Conservation (phyloP, 2,888 invertebrate species). For the Halocaridina rubra region DNA sequence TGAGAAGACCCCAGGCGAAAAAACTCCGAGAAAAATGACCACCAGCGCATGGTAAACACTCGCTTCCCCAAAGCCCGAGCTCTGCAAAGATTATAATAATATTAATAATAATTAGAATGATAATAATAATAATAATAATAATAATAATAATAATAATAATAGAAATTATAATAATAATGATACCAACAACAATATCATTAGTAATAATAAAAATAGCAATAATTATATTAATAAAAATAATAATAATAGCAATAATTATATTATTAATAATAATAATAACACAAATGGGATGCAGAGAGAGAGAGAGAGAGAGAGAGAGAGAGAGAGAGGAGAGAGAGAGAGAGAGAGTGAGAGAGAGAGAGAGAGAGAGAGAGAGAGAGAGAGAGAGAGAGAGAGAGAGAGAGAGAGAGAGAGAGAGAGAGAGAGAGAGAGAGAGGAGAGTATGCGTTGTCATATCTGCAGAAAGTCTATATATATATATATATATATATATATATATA, state of each 20-base stretch:
- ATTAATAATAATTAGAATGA: too few species aligned
- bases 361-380: neutral
- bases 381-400: constrained; percentile 15
- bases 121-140: neutral
- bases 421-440: too few species aligned
- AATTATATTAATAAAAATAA: too few species aligned
- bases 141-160: neutral
- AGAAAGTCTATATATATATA: neutral
- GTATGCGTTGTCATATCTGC: neutral
- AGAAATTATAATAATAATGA: too few species aligned
- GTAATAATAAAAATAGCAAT: too few species aligned
- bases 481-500: neutral
- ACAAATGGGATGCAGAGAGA: neutral
- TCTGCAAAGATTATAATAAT: constrained; percentile 41
- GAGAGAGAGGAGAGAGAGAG: neutral
- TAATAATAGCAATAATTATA: too few species aligned
- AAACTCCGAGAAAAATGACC: constrained; percentile 99
- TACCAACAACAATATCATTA: too few species aligned
- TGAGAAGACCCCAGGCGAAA: constrained; percentile 99
- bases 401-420: constrained; percentile 28
- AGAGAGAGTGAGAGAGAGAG: neutral
- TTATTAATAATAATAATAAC: too few species aligned
- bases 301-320: neutral
- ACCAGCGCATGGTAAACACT: constrained; percentile 98
- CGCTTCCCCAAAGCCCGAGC: constrained; percentile 81